phyloP scores from a whole-genome alignment of 2,888 invertebrate species.

The Thecophora atra region DNA sequence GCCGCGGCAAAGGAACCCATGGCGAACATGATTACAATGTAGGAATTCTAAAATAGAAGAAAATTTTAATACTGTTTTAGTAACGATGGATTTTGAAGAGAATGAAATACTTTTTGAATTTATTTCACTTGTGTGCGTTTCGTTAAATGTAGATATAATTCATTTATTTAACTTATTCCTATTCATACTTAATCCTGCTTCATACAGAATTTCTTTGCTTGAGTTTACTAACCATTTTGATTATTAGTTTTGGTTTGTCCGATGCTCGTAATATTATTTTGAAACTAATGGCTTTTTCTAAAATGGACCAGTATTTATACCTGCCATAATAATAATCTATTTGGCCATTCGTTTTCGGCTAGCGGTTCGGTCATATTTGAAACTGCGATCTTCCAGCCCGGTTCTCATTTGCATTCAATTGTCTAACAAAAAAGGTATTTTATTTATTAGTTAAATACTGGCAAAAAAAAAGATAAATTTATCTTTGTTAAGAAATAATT shows the following conservation, averaged over 20 bases:
- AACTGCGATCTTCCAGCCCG: background rate
- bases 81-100: too few relatives aligned
- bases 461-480: too few relatives aligned
- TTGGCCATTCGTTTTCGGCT: background rate
- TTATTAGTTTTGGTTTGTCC: background rate
- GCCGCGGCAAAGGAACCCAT: conserved; percentile 54
- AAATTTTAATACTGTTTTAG: background rate
- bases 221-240: conserved; percentile 9
- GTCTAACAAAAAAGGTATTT: too few relatives aligned
- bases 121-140: background rate
- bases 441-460: too few relatives aligned
- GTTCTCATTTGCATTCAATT: too few relatives aligned
- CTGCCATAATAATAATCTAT: background rate
- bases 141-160: background rate
- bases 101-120: too few relatives aligned
- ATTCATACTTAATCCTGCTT: background rate
- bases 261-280: background rate
- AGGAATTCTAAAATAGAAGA: conserved; percentile 53
- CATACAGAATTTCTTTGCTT: background rate
- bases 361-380: background rate
- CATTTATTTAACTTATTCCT: background rate
- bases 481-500: too few relatives aligned
- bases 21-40: conserved; percentile 48
- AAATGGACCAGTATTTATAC: conserved; percentile 5
- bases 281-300: background rate